Conservation (phyloP, 2,797 vertebrate genomes). For the Helicolenus hilgendorfi region DNA sequence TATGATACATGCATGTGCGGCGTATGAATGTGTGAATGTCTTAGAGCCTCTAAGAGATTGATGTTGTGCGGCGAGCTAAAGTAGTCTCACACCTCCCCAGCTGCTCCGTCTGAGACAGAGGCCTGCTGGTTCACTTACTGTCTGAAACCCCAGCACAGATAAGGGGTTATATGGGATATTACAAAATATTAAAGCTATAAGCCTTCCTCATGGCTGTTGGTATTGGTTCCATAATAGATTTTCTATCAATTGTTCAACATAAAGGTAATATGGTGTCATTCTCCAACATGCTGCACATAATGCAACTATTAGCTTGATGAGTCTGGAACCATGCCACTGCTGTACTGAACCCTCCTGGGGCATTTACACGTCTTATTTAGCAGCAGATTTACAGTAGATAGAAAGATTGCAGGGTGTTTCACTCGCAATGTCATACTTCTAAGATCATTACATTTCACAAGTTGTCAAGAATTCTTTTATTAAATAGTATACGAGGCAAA, state of each 20-base stretch:
- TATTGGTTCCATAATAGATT: background rate
- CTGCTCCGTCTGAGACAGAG: slow-evolving; percentile 72
- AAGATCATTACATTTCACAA: background rate
- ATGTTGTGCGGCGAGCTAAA: slow-evolving; percentile 86
- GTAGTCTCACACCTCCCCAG: slow-evolving; percentile 86
- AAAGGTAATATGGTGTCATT: slow-evolving; percentile 5
- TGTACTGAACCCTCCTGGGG: slow-evolving; percentile 19
- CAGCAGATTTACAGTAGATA: slow-evolving; percentile 9
- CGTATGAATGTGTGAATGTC: slow-evolving; percentile 48
- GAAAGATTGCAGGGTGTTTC: background rate
- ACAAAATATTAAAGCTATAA: slow-evolving; percentile 30
- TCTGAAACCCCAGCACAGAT: slow-evolving; percentile 42
- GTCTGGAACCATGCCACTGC: slow-evolving; percentile 47
- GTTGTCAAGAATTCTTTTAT: background rate
- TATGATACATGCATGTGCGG: slow-evolving; percentile 36
- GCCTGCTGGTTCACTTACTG: slow-evolving; percentile 59
- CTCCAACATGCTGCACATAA: slow-evolving; percentile 15
- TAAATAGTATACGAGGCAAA: background rate
- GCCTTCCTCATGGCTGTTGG: slow-evolving; percentile 3
- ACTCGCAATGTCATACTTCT: background rate
- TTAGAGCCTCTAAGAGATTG: slow-evolving; percentile 65
- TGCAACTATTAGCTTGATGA: slow-evolving; percentile 44
- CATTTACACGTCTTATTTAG: slow-evolving; percentile 53
- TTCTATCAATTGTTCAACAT: slow-evolving; percentile 6
- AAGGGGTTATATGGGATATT: background rate